These are phyloP conservation scores for Belgica antarctica DNA, from an alignment of 2,888 invertebrate genomes.

Conservation along the genomic window DNA sequence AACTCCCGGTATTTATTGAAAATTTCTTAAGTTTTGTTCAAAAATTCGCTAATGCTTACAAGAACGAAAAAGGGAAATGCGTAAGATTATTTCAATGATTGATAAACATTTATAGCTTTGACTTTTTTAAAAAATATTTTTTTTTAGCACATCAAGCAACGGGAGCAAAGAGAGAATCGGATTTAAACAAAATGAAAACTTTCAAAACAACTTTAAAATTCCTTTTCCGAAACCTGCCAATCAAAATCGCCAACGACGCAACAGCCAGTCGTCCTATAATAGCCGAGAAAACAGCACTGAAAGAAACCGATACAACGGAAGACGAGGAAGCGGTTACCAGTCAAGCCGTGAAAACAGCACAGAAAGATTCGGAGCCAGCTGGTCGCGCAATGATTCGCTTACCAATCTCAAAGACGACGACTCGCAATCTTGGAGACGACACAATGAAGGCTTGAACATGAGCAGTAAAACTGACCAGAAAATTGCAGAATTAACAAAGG, in stretches of 20 bases:
- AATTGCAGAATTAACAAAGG: constrained; percentile 41
- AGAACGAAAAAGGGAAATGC: constrained; percentile 38
- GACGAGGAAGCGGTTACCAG: constrained; percentile 35
- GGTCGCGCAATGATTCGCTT: constrained; percentile 25
- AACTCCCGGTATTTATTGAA: not conserved
- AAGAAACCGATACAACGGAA: constrained; percentile 32
- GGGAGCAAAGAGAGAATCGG: constrained; percentile 23
- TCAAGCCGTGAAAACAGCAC: constrained; percentile 43
- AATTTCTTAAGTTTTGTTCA: not conserved
- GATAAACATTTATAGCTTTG: too few relatives aligned
- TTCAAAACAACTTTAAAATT: constrained; percentile 33
- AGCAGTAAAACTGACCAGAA: constrained; percentile 34
- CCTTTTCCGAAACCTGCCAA: constrained; percentile 27
- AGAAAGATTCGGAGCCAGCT: constrained; percentile 27
- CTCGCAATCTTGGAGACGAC: constrained; percentile 15
- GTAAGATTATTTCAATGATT: constrained; percentile 35
- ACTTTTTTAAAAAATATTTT: too few relatives aligned
- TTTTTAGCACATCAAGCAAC: constrained; percentile 38
- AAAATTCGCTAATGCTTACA: not conserved
- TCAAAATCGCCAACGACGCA: constrained; percentile 23
- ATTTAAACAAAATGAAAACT: constrained; percentile 26
- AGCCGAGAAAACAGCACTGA: constrained; percentile 46
- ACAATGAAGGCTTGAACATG: not conserved
- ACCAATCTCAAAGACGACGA: constrained; percentile 24
- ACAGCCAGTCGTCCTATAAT: constrained; percentile 46